Percentiles rank a stretch among this genome's conserved stretches.
phyloP scores from a whole-genome alignment of 2,113 vertebrate genomes.

The Platysternon megacephalum region DNA sequence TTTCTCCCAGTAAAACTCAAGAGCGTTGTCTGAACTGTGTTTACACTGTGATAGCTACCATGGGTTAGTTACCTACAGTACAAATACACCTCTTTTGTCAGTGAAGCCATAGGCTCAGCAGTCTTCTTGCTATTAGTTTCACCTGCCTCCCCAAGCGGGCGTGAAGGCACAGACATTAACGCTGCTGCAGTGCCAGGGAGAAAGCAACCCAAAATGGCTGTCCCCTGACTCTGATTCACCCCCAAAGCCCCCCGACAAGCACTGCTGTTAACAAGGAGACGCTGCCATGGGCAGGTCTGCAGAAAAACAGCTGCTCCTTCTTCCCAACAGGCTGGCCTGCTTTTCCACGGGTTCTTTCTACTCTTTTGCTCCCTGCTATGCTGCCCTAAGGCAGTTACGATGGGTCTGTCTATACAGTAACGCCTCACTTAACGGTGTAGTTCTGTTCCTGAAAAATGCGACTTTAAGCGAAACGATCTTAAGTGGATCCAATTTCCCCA shows the following conservation, averaged over 20 bases:
- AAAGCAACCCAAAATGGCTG: not conserved
- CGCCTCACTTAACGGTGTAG: no score
- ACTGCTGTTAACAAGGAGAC: not conserved
- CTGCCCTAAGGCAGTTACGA: not conserved
- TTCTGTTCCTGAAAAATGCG: no score
- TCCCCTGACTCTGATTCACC: not conserved
- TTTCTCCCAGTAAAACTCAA: no score
- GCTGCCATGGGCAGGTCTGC: not conserved
- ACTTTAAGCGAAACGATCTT: no score
- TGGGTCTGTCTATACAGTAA: no score
- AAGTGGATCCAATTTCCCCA: no score
- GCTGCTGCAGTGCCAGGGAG: not conserved
- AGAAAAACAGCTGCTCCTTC: not conserved
- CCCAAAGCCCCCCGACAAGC: not conserved
- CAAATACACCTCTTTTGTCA: no score
- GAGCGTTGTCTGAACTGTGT: no score
- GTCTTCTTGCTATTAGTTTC: no score
- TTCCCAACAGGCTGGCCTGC: not conserved
- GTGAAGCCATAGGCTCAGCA: no score
- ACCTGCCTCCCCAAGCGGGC: not conserved
- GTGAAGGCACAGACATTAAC: not conserved
- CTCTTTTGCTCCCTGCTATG: not conserved
- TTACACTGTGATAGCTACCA: no score
- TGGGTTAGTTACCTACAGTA: no score
- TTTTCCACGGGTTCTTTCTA: not conserved